Conservation (phyloP, 2,113 vertebrate genomes). For the Otis tarda region DNA sequence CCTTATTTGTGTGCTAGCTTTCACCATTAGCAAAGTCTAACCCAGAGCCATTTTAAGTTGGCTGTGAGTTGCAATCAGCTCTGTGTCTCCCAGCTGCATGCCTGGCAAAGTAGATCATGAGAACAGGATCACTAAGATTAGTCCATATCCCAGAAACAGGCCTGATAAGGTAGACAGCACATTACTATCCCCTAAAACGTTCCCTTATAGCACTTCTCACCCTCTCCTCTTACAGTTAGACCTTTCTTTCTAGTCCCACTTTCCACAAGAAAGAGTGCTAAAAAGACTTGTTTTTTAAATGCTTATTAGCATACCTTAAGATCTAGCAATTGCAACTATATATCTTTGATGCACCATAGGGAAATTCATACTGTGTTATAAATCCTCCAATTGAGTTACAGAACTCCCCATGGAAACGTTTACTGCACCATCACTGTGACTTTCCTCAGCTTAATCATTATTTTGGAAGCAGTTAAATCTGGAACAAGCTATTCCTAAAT, state of each 20-base stretch:
- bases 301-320: background rate
- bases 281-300: background rate
- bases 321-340: background rate
- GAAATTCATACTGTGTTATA: background rate
- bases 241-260: background rate
- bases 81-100: background rate
- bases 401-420: background rate
- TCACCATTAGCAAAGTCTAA: background rate
- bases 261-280: background rate
- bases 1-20: background rate
- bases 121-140: background rate
- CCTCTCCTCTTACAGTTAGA: background rate
- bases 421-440: background rate
- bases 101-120: background rate
- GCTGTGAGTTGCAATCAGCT: background rate
- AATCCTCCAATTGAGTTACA: background rate
- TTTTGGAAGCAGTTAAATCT: constrained; percentile 7
- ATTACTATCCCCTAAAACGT: background rate
- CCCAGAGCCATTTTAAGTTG: accelerated
- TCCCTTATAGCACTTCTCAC: background rate
- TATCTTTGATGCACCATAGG: background rate
- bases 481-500: background rate
- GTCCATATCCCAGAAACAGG: background rate
- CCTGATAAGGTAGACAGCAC: background rate
- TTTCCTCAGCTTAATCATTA: background rate